Base-by-base conservation (phyloP, 2,113 vertebrate species). In the Kobus ellipsiprymnus region DNA sequence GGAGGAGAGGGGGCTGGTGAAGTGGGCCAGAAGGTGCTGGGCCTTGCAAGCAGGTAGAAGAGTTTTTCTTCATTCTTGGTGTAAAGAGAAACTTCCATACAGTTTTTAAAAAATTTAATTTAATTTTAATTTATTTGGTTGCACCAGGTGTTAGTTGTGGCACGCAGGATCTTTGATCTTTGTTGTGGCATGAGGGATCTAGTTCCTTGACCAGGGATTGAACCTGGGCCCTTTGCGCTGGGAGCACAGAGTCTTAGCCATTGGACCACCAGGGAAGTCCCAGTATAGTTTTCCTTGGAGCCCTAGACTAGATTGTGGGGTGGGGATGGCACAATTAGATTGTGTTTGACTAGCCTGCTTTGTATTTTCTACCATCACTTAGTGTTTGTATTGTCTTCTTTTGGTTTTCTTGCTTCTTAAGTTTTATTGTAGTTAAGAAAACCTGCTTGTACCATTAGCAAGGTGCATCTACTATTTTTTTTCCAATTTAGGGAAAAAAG, bases 271-370 rank as follows among this genome's bases (percentile, higher is more conserved):
- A 74, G 36, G 36, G 36, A 44, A 44, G 71, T 44, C 57, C 85
- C 8, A 78, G 3, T 67, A 8, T 13, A 27, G 40, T 90, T 94
- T 94, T 84, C 83, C 11, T 57, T 74, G 46, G 21, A 29, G 46
- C 46, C 1, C 23, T 52, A 16, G 77, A 33, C 77, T 82, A 55
- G 33, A 44, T 30, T 77, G 64, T 0, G 2, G 2, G 11, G n/a
- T 88, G 40, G 44, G 36, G 64, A 55, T 77, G 96, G 55, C 88
- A 23, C 59, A 30, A 1, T 86, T 33, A 60, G 54, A 21, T 55
- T 82, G 83, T 67, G 55, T 89, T 60, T 97, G 50, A 86, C 78
- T 84, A 87, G 87, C 36, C 14, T 74, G 83, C 84, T 96, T 87
- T 96, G 92, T 95, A 11, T 67, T 81, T 48, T 62, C 40, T 67